Conservation (phyloP, 2,797 vertebrate genomes). For the Pygocentrus nattereri region DNA sequence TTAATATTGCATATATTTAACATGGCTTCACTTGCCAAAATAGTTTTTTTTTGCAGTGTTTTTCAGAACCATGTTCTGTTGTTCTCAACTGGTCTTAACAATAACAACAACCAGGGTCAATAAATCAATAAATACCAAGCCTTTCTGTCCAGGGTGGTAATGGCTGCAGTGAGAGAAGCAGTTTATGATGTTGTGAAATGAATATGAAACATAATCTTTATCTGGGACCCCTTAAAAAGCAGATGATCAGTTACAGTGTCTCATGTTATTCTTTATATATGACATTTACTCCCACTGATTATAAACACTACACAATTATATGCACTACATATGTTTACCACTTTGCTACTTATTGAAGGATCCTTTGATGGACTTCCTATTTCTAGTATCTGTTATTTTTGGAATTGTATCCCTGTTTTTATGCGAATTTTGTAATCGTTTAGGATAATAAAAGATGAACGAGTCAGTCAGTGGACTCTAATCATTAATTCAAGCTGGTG, state of each 20-base stretch:
- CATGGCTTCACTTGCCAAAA: too few relatives aligned
- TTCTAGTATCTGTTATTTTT: constrained; percentile 8
- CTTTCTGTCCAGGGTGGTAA: neutral
- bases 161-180: neutral
- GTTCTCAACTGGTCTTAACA: neutral
- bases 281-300: neutral
- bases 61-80: neutral
- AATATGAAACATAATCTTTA: neutral
- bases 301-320: constrained; percentile 7
- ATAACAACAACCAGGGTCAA: neutral
- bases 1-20: too few relatives aligned
- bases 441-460: constrained; percentile 55
- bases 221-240: neutral
- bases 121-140: neutral
- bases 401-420: constrained; percentile 29
- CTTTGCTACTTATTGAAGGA: neutral
- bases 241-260: neutral
- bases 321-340: neutral
- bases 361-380: neutral
- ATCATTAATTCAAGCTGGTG: constrained; percentile 35
- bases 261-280: neutral
- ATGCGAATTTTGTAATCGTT: constrained; percentile 36
- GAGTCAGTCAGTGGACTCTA: constrained; percentile 17
- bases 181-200: neutral
- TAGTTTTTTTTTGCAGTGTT: too few relatives aligned